phyloP scores from a whole-genome alignment of 2,113 vertebrate genomes.

The Callionymus lyra region DNA sequence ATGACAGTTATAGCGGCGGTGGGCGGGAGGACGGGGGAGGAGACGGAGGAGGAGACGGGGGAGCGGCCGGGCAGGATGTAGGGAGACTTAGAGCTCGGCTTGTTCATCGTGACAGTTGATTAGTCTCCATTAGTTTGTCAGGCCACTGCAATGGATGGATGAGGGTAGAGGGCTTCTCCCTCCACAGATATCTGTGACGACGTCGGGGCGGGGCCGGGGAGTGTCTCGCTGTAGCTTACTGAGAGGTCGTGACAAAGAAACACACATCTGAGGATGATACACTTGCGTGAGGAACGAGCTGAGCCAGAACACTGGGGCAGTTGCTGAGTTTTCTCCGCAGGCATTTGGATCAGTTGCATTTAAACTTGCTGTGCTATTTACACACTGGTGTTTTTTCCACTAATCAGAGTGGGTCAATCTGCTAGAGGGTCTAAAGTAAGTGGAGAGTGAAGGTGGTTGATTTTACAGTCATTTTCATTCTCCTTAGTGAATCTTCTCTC shows the following conservation, averaged over 20 bases:
- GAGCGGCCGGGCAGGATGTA: constrained; percentile 19
- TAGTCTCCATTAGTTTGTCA: constrained; percentile 59
- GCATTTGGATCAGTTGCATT: too few species aligned
- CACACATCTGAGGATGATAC: background rate
- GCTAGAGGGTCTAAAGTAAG: too few species aligned
- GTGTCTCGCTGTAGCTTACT: background rate
- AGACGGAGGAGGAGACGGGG: background rate
- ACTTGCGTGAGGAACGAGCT: background rate
- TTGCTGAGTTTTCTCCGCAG: too few species aligned
- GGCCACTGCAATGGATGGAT: constrained; percentile 41
- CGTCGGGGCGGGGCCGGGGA: constrained; percentile 1
- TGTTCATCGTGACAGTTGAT: constrained; percentile 51
- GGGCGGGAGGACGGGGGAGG: background rate
- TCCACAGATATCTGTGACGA: constrained; percentile 8
- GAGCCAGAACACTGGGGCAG: too few species aligned
- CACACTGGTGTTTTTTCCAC: too few species aligned
- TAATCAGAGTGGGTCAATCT: too few species aligned
- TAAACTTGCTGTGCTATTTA: too few species aligned
- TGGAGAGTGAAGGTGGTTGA: too few species aligned
- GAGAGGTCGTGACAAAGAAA: too few species aligned
- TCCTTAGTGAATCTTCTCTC: too few species aligned
- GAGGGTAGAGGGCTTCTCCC: constrained; percentile 9
- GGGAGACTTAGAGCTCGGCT: constrained; percentile 37
- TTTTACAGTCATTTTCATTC: too few species aligned
- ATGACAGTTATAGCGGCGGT: constrained; percentile 28